Evolutionary conservation across 2,113 vertebrate species (phyloP).

Genomic region (Leptobrachium ailaonicum): DNA sequence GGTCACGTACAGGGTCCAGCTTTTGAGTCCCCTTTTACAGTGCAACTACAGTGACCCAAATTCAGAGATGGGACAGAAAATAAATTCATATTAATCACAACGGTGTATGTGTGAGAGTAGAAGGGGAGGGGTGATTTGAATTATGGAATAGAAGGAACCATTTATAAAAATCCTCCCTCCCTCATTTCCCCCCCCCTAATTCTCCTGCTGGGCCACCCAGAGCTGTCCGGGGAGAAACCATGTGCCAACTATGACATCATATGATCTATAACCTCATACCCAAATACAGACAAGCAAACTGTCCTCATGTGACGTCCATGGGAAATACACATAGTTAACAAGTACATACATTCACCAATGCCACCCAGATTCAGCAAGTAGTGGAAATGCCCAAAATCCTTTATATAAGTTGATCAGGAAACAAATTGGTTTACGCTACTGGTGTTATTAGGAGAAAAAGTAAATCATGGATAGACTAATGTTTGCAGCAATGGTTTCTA

Average conservation of each 20-base stretch:
- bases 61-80: slow-evolving; percentile 46
- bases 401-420: not conserved
- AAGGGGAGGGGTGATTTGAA: slow-evolving; percentile 58
- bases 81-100: slow-evolving; percentile 47
- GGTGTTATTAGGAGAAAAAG: not conserved
- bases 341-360: slow-evolving; percentile 1
- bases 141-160: slow-evolving; percentile 70
- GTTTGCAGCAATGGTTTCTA: not conserved
- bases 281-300: slow-evolving; percentile 63
- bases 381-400: not conserved
- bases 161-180: slow-evolving; percentile 55
- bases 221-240: slow-evolving; percentile 60
- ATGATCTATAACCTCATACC: slow-evolving; percentile 55
- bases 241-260: slow-evolving; percentile 73
- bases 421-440: not conserved
- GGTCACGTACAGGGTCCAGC: slow-evolving; percentile 28
- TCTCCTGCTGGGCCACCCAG: slow-evolving; percentile 72
- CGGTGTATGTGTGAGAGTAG: slow-evolving; percentile 13
- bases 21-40: slow-evolving; percentile 40
- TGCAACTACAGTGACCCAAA: slow-evolving; percentile 50
- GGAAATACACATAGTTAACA: slow-evolving; percentile 40
- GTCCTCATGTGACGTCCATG: slow-evolving; percentile 5
- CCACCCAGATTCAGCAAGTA: not conserved
- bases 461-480: not conserved
- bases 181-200: slow-evolving; percentile 1